These are phyloP conservation scores for Copsychus sechellarum DNA, from an alignment of 2,113 vertebrate species.

Conservation along the genomic window DNA sequence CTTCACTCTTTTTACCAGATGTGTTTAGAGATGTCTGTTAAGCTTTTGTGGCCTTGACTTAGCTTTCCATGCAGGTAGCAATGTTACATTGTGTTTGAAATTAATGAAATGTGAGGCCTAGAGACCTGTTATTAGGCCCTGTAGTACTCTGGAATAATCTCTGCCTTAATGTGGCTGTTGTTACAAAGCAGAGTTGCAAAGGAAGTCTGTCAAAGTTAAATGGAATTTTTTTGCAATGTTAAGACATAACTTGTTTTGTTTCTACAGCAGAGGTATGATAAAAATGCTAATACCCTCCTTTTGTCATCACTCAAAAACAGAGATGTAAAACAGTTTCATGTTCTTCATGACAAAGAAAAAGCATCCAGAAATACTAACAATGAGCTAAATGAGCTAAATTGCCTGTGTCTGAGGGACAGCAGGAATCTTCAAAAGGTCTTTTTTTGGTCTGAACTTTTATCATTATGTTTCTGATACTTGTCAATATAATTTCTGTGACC, in stretches of 20 bases:
- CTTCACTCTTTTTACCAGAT: neutral
- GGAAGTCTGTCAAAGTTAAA: neutral
- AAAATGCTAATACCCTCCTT: neutral
- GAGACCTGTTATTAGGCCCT: neutral
- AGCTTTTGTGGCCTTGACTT: neutral
- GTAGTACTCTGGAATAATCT: neutral
- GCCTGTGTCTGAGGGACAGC: neutral
- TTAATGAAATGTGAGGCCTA: neutral
- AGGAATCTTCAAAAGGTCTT: neutral
- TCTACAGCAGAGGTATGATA: neutral
- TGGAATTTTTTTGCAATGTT: neutral
- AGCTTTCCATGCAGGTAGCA: neutral
- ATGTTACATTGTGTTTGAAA: neutral
- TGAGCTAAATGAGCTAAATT: neutral
- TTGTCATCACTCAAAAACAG: neutral
- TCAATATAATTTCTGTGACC: neutral
- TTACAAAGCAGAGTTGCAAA: neutral
- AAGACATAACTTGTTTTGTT: neutral
- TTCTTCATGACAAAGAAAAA: neutral
- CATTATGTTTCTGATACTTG: neutral
- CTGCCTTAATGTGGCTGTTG: neutral
- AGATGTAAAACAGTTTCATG: neutral
- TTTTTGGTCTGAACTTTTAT: neutral
- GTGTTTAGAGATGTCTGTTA: neutral
- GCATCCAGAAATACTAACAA: neutral